phyloP scores from a whole-genome alignment of 1,140 invertebrate genomes.

The Cotesia vestalis region DNA sequence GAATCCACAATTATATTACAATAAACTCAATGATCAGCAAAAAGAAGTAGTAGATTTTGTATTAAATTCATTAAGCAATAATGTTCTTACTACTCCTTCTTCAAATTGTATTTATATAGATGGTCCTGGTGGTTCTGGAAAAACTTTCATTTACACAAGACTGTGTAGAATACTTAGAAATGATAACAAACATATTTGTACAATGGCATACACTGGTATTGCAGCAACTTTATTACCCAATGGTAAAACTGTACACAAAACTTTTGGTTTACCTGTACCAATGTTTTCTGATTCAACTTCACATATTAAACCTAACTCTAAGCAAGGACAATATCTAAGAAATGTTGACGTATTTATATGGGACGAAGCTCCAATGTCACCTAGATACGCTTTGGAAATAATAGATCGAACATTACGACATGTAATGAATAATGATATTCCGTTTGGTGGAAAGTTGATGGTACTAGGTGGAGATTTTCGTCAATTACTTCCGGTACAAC shows the following conservation, averaged over 20 bases:
- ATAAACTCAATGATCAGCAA: constrained; percentile 8
- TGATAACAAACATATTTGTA: background rate
- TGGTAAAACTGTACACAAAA: constrained; percentile 2
- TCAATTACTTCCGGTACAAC: constrained; percentile 20
- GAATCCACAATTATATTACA: background rate
- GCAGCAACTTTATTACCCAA: background rate
- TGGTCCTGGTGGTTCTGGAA: background rate
- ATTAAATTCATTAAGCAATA: background rate
- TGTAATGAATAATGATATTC: constrained; percentile 37
- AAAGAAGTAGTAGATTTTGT: constrained; percentile 13
- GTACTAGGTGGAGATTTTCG: constrained; percentile 42
- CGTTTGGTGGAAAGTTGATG: constrained; percentile 42
- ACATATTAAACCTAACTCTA: no score
- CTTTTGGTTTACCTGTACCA: background rate
- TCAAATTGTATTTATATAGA: constrained; percentile 4
- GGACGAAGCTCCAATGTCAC: constrained; percentile 46
- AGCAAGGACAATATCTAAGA: no score
- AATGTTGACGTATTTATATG: no score
- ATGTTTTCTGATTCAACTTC: no score
- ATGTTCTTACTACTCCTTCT: background rate
- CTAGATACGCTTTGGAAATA: constrained; percentile 30
- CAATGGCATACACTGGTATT: background rate
- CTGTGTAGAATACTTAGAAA: background rate
- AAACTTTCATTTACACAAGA: background rate
- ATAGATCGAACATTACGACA: constrained; percentile 41